Base-by-base conservation (phyloP, 2,113 vertebrate species). In the Salminus brasiliensis region DNA sequence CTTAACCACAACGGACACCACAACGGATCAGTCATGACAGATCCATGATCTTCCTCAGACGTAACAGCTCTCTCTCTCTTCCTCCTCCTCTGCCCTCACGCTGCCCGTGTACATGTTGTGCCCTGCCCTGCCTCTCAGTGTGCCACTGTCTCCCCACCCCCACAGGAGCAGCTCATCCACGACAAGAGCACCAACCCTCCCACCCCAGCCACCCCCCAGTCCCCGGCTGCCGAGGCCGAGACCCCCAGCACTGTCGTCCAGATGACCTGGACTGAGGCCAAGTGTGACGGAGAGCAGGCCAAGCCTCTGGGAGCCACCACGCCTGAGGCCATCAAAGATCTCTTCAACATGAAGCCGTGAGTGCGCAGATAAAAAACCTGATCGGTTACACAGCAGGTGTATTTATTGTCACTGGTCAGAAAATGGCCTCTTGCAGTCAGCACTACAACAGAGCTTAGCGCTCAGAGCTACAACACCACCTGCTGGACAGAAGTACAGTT, bases 331-430 rank as follows among this genome's bases (percentile, higher is more conserved):
- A 96, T 99, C 92, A 98, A 97, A 88, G 97, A 99, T 88, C 95
- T 99, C 89, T 99, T 99, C 95, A 99, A 92, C 93, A 99, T 99
- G 97, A 99, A 99, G 93, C 98, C 98, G 98, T 99, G 23, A 84
- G 83, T 78, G 57, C 21, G 23, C 15, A 65, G n/a, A 55, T 12
- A 8, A 25, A 5, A 27, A 25, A 21, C 5, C 23, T 36, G 49
- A 32, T 27, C 13, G n/a, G n/a, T n/a, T 23, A 5, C 34, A 13
- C 32, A 36, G 7, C 55, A 78, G 36, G 52, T 57, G n/a, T n/a
- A n/a, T n/a, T n/a, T n/a, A 4, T 6, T 62, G 66, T 27, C 21
- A 59, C n/a, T 25, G 27, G 53, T 49, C 13, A 79, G 68, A 79
- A 79, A 79, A 79, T 72, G 68, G 68, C 69, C 32, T 63, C 77